Percentiles rank a stretch among this genome's conserved stretches.
These are phyloP conservation scores for Hirtodrosophila cameraria DNA, from an alignment of 2,888 invertebrate species.

Conservation along the genomic window DNA sequence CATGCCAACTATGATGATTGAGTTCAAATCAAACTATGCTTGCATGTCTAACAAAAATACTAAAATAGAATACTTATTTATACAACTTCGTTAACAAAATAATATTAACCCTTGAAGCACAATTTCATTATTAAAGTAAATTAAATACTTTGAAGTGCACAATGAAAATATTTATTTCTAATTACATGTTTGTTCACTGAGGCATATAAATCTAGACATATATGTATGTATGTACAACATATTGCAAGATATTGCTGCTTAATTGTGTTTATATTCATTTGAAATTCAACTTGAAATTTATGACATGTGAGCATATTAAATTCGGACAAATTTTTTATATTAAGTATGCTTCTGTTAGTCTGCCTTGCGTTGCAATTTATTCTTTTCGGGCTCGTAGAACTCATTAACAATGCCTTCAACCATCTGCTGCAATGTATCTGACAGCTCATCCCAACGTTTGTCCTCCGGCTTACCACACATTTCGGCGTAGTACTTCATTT, in stretches of 20 bases:
- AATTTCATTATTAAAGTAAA: no score
- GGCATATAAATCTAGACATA: background rate
- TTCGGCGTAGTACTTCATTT: constrained; percentile 99
- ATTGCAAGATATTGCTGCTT: constrained; percentile 1
- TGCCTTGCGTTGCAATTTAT: constrained; percentile 85
- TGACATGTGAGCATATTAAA: background rate
- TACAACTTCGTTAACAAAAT: no score
- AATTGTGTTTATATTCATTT: no score
- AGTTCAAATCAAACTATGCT: no score
- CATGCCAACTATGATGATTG: constrained; percentile 85
- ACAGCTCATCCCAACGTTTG: constrained; percentile 88
- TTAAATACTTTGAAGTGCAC: no score
- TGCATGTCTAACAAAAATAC: no score
- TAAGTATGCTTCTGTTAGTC: no score
- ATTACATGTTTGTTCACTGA: no score
- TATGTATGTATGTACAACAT: background rate
- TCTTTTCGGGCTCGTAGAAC: constrained; percentile 90
- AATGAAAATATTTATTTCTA: no score
- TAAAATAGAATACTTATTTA: no score
- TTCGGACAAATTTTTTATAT: background rate
- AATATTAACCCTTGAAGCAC: no score
- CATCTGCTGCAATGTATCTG: constrained; percentile 88
- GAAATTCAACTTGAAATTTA: no score
- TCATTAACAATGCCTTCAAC: constrained; percentile 91
- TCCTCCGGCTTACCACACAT: constrained; percentile 89